Percentiles rank a stretch among this genome's conserved stretches.
These are phyloP conservation scores for Copidosoma aretas DNA, from an alignment of 2,888 invertebrate species.

Conservation along the genomic window DNA sequence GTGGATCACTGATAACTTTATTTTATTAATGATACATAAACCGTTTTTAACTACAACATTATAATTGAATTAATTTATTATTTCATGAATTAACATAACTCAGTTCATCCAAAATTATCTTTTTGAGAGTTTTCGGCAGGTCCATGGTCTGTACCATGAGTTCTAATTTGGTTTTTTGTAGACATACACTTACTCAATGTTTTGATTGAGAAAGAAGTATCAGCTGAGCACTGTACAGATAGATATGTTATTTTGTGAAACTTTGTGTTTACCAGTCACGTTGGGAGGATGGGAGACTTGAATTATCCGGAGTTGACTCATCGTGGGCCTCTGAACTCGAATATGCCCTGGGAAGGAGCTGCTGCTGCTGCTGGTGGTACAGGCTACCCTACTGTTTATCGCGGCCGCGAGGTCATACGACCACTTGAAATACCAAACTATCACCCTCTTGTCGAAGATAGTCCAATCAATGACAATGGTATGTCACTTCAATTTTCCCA, in stretches of 20 bases:
- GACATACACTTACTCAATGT: too few relatives aligned
- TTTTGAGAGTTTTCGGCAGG: too few relatives aligned
- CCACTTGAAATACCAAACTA: slow-evolving; percentile 53
- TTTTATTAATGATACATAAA: too few relatives aligned
- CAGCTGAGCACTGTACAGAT: too few relatives aligned
- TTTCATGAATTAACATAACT: too few relatives aligned
- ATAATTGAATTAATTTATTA: too few relatives aligned
- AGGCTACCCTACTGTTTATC: slow-evolving; percentile 47
- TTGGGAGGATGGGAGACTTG: slow-evolving; percentile 30
- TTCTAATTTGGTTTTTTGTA: too few relatives aligned
- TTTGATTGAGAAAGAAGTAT: too few relatives aligned
- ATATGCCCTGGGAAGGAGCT: slow-evolving; percentile 44
- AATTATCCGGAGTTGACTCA: slow-evolving; percentile 40
- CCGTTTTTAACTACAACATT: too few relatives aligned
- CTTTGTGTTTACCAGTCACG: neutral
- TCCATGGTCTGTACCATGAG: too few relatives aligned
- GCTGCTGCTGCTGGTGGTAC: neutral
- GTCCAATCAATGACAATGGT: slow-evolving; percentile 55
- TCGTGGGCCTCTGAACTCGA: slow-evolving; percentile 47
- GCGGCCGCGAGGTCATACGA: slow-evolving; percentile 56
- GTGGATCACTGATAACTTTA: too few relatives aligned
- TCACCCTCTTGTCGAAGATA: slow-evolving; percentile 53
- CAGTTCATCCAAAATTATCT: too few relatives aligned
- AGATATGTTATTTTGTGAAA: neutral
- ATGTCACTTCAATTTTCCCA: slow-evolving; percentile 17